Conservation (phyloP, 2,888 invertebrate genomes). For the Apomyelois bistriatella region DNA sequence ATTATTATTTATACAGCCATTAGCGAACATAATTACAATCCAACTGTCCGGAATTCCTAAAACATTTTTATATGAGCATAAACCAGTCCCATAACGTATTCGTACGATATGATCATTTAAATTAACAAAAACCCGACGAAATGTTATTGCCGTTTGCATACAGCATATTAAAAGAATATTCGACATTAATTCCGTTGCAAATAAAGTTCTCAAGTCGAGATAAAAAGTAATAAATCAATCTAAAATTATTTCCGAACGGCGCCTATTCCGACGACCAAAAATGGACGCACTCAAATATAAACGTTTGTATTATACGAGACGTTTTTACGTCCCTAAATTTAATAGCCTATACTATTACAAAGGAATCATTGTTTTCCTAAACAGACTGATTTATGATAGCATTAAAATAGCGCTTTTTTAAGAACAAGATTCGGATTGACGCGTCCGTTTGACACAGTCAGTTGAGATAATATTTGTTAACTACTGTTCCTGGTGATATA, state of each 20-base stretch:
- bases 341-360: conserved; percentile 76
- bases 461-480: conserved; percentile 57
- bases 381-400: conserved; percentile 61
- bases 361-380: conserved; percentile 74
- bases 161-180: not conserved
- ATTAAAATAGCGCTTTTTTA: conserved; percentile 31
- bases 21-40: conserved; percentile 8
- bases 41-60: conserved; percentile 9
- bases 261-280: conserved; percentile 44
- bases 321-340: conserved; percentile 65
- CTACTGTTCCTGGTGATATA: conserved; percentile 56
- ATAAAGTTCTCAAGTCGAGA: conserved; percentile 40
- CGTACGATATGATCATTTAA: conserved; percentile 12
- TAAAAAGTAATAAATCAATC: conserved; percentile 62
- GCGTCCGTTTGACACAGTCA: conserved; percentile 32
- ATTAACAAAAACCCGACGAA: conserved; percentile 6
- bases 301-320: conserved; percentile 39
- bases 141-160: not conserved
- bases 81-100: conserved; percentile 9
- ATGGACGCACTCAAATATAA: conserved; percentile 41
- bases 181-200: conserved; percentile 15
- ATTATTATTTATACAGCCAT: conserved; percentile 6
- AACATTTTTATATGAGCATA: conserved; percentile 9
- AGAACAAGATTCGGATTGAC: conserved; percentile 24
- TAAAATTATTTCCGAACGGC: conserved; percentile 56